Conservation (phyloP, 2,888 invertebrate genomes). For the Drosophila infuscata region DNA sequence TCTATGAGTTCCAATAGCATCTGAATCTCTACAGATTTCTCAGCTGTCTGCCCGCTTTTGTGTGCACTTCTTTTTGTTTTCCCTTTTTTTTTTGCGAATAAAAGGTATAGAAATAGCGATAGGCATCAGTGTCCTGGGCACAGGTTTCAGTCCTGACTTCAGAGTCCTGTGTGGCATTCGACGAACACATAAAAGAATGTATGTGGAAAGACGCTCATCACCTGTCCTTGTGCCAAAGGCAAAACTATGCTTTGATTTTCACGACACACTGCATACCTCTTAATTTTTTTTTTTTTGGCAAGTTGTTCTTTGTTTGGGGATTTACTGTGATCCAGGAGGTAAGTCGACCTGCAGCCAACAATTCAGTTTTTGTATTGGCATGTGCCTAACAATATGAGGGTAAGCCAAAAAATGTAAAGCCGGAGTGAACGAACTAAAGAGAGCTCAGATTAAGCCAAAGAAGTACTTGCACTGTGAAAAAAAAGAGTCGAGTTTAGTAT, state of each 20-base stretch:
- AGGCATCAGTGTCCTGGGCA: conserved; percentile 58
- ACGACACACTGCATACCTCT: conserved; percentile 4
- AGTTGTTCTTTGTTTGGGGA: conserved; percentile 52
- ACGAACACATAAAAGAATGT: conserved; percentile 32
- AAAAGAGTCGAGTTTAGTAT: not conserved
- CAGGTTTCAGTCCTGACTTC: conserved; percentile 70
- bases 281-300: conserved; percentile 33
- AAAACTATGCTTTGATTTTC: conserved; percentile 40
- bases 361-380: conserved; percentile 46
- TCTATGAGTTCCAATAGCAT: conserved; percentile 30
- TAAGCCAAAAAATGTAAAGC: conserved; percentile 2
- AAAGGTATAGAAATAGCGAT: conserved; percentile 63
- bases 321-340: conserved; percentile 42
- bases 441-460: not conserved
- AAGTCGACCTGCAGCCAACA: conserved; percentile 50
- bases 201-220: conserved; percentile 60
- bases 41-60: conserved; percentile 68
- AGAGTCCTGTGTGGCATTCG: conserved; percentile 58
- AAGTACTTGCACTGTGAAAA: not conserved
- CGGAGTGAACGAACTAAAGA: not conserved
- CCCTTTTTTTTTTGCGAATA: conserved; percentile 64
- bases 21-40: conserved; percentile 57
- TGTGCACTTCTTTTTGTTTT: conserved; percentile 38
- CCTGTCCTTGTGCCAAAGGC: conserved; percentile 64
- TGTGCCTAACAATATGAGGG: conserved; percentile 36